Conservation (phyloP, 2,888 invertebrate species). For the Calephelis perditalis region DNA sequence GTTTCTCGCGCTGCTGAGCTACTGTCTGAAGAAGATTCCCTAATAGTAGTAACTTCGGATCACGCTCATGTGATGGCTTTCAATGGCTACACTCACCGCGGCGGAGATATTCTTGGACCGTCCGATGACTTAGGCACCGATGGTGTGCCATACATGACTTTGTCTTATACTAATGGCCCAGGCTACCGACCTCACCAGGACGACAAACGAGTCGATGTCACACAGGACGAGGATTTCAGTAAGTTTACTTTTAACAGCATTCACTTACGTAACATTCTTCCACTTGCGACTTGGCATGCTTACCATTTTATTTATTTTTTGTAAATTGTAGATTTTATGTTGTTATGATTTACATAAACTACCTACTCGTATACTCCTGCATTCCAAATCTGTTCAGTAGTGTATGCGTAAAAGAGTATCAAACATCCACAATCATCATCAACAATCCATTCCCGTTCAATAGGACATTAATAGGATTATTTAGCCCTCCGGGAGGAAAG, state of each 20-base stretch:
- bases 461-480: too few species aligned
- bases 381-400: too few species aligned
- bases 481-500: too few species aligned
- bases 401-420: too few species aligned
- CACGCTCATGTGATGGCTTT: constrained; percentile 85
- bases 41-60: constrained; percentile 87
- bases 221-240: constrained; percentile 42
- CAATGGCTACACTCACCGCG: constrained; percentile 82
- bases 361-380: too few species aligned
- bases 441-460: too few species aligned
- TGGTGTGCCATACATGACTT: constrained; percentile 75
- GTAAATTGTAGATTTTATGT: too few species aligned
- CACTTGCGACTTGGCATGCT: too few species aligned
- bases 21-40: constrained; percentile 79
- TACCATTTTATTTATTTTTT: too few species aligned
- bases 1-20: constrained; percentile 63
- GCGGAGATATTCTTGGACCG: constrained; percentile 55
- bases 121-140: constrained; percentile 62
- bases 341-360: too few species aligned
- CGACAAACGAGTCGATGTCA: constrained; percentile 66
- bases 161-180: constrained; percentile 82
- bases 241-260: constrained; percentile 26
- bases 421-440: too few species aligned
- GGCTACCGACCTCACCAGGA: constrained; percentile 58
- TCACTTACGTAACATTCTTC: too few species aligned